A percentile compares a stretch with the other conserved stretches of the same genome.
phyloP scores from a whole-genome alignment of 2,797 vertebrate genomes.

The Chiloscyllium punctatum region DNA sequence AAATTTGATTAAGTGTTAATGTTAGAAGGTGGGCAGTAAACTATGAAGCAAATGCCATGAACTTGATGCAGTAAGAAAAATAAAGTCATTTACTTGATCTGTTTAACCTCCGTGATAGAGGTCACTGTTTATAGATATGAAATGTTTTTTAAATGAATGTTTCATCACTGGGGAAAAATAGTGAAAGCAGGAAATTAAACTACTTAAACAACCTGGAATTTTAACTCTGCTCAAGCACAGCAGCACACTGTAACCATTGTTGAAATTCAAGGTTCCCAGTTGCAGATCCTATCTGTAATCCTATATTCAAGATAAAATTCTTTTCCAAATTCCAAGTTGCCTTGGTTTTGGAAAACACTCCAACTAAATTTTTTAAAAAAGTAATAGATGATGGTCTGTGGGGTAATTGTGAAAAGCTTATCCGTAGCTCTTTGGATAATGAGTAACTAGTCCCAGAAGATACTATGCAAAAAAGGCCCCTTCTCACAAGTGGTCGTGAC shows the following conservation, averaged over 20 bases:
- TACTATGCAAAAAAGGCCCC: no score
- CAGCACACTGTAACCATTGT: not conserved
- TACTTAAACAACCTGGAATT: not conserved
- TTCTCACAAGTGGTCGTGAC: not conserved
- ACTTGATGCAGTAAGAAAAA: not conserved
- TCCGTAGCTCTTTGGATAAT: not conserved
- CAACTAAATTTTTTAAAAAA: not conserved
- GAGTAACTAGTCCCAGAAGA: not conserved
- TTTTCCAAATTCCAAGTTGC: not conserved
- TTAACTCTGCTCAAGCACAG: not conserved
- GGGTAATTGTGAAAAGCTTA: not conserved
- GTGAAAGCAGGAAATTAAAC: not conserved
- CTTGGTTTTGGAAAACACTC: not conserved
- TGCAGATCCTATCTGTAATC: not conserved
- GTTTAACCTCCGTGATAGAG: not conserved
- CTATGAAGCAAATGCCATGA: not conserved
- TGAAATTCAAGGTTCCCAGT: not conserved
- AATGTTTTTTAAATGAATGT: constrained; percentile 16
- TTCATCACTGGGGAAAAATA: not conserved
- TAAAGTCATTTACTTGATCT: not conserved
- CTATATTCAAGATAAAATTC: not conserved
- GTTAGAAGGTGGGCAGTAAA: not conserved
- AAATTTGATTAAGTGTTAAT: not conserved
- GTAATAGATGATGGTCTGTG: not conserved
- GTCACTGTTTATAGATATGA: not conserved